phyloP scores from a whole-genome alignment of 2,888 invertebrate genomes.

The Athalia rosae region DNA sequence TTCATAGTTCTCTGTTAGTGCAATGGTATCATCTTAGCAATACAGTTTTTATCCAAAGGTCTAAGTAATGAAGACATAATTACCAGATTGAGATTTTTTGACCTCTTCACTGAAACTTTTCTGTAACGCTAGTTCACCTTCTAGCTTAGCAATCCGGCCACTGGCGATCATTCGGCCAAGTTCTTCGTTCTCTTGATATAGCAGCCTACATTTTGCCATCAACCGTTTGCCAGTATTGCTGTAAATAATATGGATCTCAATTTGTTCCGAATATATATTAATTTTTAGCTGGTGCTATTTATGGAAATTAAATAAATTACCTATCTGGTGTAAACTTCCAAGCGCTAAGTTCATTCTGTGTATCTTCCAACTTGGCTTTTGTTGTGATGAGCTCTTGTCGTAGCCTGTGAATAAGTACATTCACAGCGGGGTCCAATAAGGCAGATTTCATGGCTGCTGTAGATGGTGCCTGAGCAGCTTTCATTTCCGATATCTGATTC shows the following conservation, averaged over 20 bases:
- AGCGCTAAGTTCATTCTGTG: conserved; percentile 97
- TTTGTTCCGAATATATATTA: too few species aligned
- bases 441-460: conserved; percentile 86
- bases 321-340: conserved; percentile 99
- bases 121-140: conserved; percentile 95
- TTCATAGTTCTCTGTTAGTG: not conserved
- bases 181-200: conserved; percentile 98
- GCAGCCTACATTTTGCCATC: conserved; percentile 96
- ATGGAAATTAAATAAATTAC: conserved; percentile 65
- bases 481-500: conserved; percentile 96
- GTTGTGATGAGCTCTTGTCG: conserved; percentile 92
- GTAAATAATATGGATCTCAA: conserved; percentile 51
- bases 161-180: conserved; percentile 96
- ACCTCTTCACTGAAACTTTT: conserved; percentile 97
- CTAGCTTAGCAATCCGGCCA: conserved; percentile 94
- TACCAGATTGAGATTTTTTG: conserved; percentile 96
- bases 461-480: conserved; percentile 89
- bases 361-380: conserved; percentile 94
- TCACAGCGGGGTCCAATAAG: conserved; percentile 95
- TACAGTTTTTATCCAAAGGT: not conserved
- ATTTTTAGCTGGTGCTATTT: not conserved
- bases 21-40: not conserved
- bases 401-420: conserved; percentile 92
- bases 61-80: conserved; percentile 50
- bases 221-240: conserved; percentile 97